Evolutionary conservation across 2,888 invertebrate genomes (phyloP).

Genomic region (Netelia fuscicornis): DNA sequence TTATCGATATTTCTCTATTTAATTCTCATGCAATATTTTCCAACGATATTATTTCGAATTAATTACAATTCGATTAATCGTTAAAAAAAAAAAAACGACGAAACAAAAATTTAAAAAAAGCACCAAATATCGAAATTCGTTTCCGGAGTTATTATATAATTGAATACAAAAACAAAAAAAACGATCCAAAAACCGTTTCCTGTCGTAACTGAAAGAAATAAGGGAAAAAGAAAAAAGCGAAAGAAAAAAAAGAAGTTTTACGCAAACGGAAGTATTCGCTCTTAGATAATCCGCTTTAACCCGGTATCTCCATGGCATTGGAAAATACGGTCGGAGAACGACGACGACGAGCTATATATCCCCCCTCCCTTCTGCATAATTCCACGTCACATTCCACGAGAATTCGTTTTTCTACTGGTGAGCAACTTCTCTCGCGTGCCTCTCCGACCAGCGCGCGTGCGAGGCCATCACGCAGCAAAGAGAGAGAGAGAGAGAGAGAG

Average conservation of each 20-base stretch:
- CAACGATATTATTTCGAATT: no score
- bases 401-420: conserved; percentile 63
- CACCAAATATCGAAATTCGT: background rate
- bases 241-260: conserved; percentile 37
- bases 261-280: conserved; percentile 34
- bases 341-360: conserved; percentile 37
- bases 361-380: conserved; percentile 57
- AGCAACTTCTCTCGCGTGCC: conserved; percentile 30
- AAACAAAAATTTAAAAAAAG: background rate
- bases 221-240: background rate
- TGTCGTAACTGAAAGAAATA: conserved; percentile 5
- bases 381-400: conserved; percentile 68
- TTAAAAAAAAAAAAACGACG: background rate
- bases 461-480: conserved; percentile 24
- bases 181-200: conserved; percentile 18
- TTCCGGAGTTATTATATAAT: background rate
- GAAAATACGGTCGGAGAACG: conserved; percentile 31
- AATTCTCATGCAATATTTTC: no score
- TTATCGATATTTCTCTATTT: no score
- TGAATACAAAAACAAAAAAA: background rate
- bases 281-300: conserved; percentile 37
- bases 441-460: conserved; percentile 38
- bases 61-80: background rate
- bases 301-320: conserved; percentile 41
- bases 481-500: background rate